Evolutionary conservation across 2,888 invertebrate genomes (phyloP), one percentile per base, ranked within the genome.

Genomic region (Xanthorhoe spadicearia): DNA sequence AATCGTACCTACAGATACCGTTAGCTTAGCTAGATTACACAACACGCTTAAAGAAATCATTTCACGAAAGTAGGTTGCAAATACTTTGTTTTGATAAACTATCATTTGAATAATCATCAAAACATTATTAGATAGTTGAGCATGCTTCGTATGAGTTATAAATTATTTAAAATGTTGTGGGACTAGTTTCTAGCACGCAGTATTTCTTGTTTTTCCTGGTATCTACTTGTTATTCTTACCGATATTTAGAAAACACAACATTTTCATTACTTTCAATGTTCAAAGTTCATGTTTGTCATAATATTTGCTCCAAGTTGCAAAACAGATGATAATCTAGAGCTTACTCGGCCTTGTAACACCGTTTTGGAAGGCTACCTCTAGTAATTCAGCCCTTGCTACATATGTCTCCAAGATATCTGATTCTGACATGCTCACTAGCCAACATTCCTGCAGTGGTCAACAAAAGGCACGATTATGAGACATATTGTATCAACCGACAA

Each of bases 261-360:
- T 18, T 32, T 61, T 60, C 13, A 48, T 18, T 61, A 61, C 43
- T 60, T 17, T n/a, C 19, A 46, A n/a, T 10, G 50, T 57, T 59
- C 51, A 62, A 62, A 62, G 56, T 56, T 63, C 62, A 51, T 10
- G 35, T 28, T 32, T 10, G 10, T 54, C 32, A 48, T 56, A 52
- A 23, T 23, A 51, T 49, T 28, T 48, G 15, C 28, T 56, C 43
- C 38, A 23, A 55, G 43, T 54, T 19, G n/a, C 4, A 17, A 48
- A 48, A 15, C 15, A 48, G 15, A 48, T 48, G 7, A 13, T 48
- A 17, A 17, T 17, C 48, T 48, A 48, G 48, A 48, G 48, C 15
- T 48, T 6, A 8, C 17, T 48, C 46, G 10, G 15, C 48, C 5
- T 43, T 13, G 38, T 13, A 43, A 43, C 38, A 43, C 8, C 13